Evolutionary conservation across 64 coral and sea anemone species (phyloP).

Genomic region (Acropora yongei): DNA sequence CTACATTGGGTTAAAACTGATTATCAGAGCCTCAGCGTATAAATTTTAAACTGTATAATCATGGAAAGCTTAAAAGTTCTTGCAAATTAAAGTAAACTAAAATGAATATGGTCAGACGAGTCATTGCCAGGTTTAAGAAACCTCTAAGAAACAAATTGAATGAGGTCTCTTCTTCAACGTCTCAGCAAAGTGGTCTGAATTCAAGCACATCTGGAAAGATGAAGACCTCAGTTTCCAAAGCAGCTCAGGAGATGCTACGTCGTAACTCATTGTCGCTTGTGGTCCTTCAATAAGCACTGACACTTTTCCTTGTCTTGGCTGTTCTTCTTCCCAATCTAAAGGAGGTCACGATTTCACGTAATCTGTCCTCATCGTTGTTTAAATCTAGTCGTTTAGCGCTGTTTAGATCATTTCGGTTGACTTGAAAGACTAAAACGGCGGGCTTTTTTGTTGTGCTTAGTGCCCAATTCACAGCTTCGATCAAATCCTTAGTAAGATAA

Average conservation of each 20-base stretch:
- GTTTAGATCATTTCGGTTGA: background rate
- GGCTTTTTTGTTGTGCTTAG: conserved; percentile 39
- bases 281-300: conserved; percentile 51
- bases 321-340: conserved; percentile 24
- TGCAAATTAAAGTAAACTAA: too few relatives aligned
- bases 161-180: background rate
- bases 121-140: too few relatives aligned
- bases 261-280: background rate
- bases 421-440: conserved; percentile 67
- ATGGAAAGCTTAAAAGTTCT: too few relatives aligned
- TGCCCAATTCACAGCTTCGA: conserved; percentile 32
- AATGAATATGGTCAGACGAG: too few relatives aligned
- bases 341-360: conserved; percentile 10
- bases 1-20: too few relatives aligned
- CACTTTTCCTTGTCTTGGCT: conserved; percentile 8
- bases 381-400: conserved; percentile 3
- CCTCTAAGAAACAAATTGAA: conserved; percentile 8
- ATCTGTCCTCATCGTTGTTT: background rate
- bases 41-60: too few relatives aligned
- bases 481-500: conserved; percentile 55
- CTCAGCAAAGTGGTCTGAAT: conserved; percentile 55
- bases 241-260: background rate
- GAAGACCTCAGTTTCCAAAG: background rate
- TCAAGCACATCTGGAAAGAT: conserved; percentile 58
- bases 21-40: too few relatives aligned